phyloP scores from a whole-genome alignment of 2,888 invertebrate species.

The Teinopalpus imperialis region DNA sequence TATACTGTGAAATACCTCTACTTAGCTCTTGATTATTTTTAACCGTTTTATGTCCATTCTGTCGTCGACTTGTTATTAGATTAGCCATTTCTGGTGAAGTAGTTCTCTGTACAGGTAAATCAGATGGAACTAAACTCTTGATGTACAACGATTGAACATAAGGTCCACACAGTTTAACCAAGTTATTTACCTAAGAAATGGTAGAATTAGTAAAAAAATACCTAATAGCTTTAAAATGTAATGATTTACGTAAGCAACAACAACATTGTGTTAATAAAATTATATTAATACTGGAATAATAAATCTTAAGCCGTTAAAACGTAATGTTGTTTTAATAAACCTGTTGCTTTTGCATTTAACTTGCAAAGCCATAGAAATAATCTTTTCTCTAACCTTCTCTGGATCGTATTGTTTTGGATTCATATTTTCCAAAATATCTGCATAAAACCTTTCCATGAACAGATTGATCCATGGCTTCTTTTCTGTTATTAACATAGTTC shows the following conservation, averaged over 20 bases:
- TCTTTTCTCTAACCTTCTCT: conserved; percentile 57
- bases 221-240: too few species aligned
- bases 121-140: conserved; percentile 65
- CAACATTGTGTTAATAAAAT: too few species aligned
- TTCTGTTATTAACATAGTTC: conserved; percentile 46
- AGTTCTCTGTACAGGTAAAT: conserved; percentile 65
- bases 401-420: conserved; percentile 75
- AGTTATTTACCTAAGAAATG: conserved; percentile 50
- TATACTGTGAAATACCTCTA: too few species aligned
- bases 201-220: too few species aligned
- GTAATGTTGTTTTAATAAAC: too few species aligned
- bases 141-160: conserved; percentile 65
- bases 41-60: conserved; percentile 43
- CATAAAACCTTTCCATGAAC: conserved; percentile 70
- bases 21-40: conserved; percentile 47
- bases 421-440: conserved; percentile 70
- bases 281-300: too few species aligned
- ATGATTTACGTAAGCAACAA: too few species aligned
- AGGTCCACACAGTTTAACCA: conserved; percentile 71
- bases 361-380: too few species aligned
- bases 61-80: conserved; percentile 58
- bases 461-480: conserved; percentile 67
- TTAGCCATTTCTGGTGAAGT: conserved; percentile 72
- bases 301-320: too few species aligned
- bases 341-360: too few species aligned